Conservation (phyloP, 2,797 vertebrate genomes). For the Graptemys geographica region DNA sequence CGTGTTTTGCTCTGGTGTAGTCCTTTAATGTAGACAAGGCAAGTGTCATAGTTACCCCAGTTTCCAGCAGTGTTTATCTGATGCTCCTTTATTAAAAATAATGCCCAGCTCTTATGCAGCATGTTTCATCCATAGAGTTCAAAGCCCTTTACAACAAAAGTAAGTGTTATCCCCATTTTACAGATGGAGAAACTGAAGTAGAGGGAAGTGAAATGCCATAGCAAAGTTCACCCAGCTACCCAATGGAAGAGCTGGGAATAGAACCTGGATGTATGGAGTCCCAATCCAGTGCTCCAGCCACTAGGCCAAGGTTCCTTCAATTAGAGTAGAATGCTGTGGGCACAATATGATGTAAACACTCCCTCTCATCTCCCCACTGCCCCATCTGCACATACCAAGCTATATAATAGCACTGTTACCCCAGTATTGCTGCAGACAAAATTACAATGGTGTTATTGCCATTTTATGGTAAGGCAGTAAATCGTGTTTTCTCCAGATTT, state of each 20-base stretch:
- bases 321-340: neutral
- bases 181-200: neutral
- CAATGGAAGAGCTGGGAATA: neutral
- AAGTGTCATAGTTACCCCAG: rapidly evolving
- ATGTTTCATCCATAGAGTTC: neutral
- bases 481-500: neutral
- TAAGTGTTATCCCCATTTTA: rapidly evolving
- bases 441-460: neutral
- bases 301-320: neutral
- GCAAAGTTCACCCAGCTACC: neutral
- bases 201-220: neutral
- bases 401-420: neutral
- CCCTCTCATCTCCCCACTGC: neutral
- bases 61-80: neutral
- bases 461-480: neutral
- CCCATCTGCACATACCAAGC: neutral
- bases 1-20: neutral
- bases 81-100: neutral
- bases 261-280: neutral
- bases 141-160: rapidly evolving
- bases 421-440: neutral
- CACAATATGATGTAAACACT: neutral
- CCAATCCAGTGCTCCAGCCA: neutral
- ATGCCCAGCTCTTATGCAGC: neutral
- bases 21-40: neutral